Percentiles rank a stretch among this genome's conserved stretches.
These are phyloP conservation scores for Pomacea canaliculata DNA, from an alignment of 2,888 invertebrate species.

Conservation along the genomic window DNA sequence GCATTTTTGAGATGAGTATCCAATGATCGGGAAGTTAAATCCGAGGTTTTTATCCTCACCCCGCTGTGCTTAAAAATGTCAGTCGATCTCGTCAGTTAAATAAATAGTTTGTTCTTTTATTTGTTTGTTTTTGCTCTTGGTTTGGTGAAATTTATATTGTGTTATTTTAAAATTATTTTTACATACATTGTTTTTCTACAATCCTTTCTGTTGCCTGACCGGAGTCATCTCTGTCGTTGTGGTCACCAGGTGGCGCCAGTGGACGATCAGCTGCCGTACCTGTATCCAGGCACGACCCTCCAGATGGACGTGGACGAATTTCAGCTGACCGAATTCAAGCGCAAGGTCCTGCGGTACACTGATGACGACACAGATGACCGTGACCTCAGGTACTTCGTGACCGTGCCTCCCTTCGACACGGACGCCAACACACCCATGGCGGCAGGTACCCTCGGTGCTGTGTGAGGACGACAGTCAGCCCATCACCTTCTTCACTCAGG, in stretches of 20 bases:
- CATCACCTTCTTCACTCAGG: conserved; percentile 62
- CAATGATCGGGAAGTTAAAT: too few relatives aligned
- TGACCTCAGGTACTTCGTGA: conserved; percentile 55
- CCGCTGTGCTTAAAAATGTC: too few relatives aligned
- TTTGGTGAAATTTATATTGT: too few relatives aligned
- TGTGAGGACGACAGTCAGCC: conserved; percentile 55
- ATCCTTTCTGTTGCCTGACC: too few relatives aligned
- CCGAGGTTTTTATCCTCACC: too few relatives aligned
- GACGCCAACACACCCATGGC: conserved; percentile 56
- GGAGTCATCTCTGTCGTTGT: too few relatives aligned
- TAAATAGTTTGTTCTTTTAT: too few relatives aligned
- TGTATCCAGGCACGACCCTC: conserved; percentile 57
- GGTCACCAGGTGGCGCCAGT: conserved; percentile 52
- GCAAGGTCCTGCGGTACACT: conserved; percentile 34
- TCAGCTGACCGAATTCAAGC: conserved; percentile 58
- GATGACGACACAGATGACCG: conserved; percentile 36
- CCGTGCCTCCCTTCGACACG: conserved; percentile 59
- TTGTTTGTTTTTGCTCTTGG: too few relatives aligned
- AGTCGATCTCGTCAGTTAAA: too few relatives aligned
- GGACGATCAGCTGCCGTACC: conserved; percentile 66
- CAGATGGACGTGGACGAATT: conserved; percentile 64
- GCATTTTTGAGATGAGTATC: too few relatives aligned
- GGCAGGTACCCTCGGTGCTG: conserved; percentile 61
- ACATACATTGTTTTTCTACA: too few relatives aligned
- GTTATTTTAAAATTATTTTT: too few relatives aligned